Percentiles rank a stretch among this genome's conserved stretches.
phyloP scores from a whole-genome alignment of 2,888 invertebrate species.

The Harpalus rufipes region DNA sequence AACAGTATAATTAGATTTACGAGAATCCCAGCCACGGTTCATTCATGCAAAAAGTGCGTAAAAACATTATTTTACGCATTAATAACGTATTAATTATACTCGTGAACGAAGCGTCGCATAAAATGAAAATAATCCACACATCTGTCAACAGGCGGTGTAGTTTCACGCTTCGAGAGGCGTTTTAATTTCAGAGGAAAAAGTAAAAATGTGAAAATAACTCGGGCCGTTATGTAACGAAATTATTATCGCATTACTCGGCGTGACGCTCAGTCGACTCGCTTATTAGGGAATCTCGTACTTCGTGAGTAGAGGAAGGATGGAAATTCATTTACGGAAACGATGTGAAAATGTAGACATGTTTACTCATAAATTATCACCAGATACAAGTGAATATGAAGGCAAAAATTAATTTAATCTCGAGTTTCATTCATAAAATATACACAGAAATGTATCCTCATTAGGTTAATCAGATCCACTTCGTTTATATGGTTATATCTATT shows the following conservation, averaged over 20 bases:
- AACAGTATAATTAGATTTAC: not conserved
- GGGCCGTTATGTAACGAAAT: constrained; percentile 33
- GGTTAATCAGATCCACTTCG: not conserved
- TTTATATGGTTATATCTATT: not conserved
- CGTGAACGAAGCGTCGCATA: not conserved
- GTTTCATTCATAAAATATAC: not conserved
- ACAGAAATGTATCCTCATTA: not conserved
- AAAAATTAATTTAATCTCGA: not conserved
- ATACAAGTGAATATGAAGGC: not conserved
- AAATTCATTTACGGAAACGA: constrained; percentile 6
- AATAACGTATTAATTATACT: constrained; percentile 19
- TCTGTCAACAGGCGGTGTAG: constrained; percentile 35
- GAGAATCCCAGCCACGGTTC: not conserved
- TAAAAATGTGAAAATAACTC: constrained; percentile 39
- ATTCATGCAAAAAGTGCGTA: constrained; percentile 43
- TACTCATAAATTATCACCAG: not conserved
- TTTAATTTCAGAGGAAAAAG: constrained; percentile 37
- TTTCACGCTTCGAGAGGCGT: constrained; percentile 22
- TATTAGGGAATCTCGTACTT: constrained; percentile 12
- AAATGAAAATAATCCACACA: constrained; percentile 49
- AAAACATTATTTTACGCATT: constrained; percentile 43
- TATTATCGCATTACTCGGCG: constrained; percentile 33
- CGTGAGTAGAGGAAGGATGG: not conserved
- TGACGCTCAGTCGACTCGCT: constrained; percentile 3
- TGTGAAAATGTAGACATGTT: not conserved